Conservation (phyloP, 2,888 invertebrate genomes). For the Ommatoiulus sabulosus region DNA sequence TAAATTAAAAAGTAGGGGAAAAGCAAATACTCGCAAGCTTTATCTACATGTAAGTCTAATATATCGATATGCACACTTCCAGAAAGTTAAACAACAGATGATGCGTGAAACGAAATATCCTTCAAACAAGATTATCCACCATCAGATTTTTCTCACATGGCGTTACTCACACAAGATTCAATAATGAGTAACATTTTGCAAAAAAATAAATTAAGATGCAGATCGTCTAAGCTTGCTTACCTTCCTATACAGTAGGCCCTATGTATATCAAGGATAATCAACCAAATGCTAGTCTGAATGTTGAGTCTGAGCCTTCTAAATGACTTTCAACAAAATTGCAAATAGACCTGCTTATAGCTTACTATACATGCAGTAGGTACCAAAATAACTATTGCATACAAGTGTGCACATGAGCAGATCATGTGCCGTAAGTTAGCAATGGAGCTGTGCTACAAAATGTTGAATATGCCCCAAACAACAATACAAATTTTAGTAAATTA, state of each 20-base stretch:
- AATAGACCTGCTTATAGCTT: neutral
- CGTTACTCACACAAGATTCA: neutral
- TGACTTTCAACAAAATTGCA: slow-evolving; percentile 26
- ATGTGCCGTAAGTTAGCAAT: neutral
- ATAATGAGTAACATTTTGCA: neutral
- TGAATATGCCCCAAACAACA: neutral
- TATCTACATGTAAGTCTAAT: neutral
- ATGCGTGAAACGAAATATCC: too few species aligned
- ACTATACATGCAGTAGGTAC: neutral
- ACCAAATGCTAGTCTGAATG: neutral
- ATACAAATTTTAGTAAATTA: neutral
- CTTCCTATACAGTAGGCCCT: too few species aligned
- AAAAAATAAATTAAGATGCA: neutral
- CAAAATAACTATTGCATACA: slow-evolving; percentile 3
- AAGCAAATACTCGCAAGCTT: neutral
- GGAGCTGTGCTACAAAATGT: neutral
- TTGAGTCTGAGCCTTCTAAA: neutral
- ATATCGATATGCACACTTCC: neutral
- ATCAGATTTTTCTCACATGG: too few species aligned
- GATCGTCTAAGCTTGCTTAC: neutral
- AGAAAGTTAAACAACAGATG: neutral
- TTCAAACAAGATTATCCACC: too few species aligned
- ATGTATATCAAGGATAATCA: neutral
- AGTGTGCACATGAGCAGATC: neutral
- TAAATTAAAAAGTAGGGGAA: slow-evolving; percentile 2